Evolutionary conservation across 1,140 invertebrate genomes (phyloP), one percentile per base, ranked within the genome.

Genomic region (Drosophila ercepeae): DNA sequence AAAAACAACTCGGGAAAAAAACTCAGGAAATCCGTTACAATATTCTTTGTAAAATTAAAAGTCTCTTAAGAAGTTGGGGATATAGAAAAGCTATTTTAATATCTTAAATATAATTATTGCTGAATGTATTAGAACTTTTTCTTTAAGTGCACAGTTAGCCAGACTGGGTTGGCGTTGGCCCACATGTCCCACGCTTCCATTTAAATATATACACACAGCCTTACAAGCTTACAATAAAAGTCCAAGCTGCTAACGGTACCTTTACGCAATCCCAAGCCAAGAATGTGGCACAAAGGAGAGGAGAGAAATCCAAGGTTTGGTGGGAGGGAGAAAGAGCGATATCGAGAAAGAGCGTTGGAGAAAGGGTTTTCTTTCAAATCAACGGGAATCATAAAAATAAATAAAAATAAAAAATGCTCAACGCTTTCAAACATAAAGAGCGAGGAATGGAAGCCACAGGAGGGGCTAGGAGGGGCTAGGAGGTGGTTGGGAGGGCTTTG

Each of bases 121-220:
- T 32, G 29, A 32, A 32, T n/a, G 3, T n/a, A n/a, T n/a, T 7
- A 11, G 5, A 21, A 9, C n/a, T 13, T 32, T 57, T 32, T 29
- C 3, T 16, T 4, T 13, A 3, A 53, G 59, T 74, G 67, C 13
- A 36, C 1, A 9, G n/a, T 39, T 21, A 34, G 34, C 16, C 55
- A 29, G 21, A 61, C 27, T 74, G 44, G 58, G 55, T 69, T 44
- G 55, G 50, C 41, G 34, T 11, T 57, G 61, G 72, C 58, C 67
- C 67, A 69, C 72, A 86, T 84, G 82, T 84, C 81, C 81, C 82
- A 86, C 81, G 81, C 82, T 65, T 64, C 72, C 71, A 88, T 88
- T 86, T 86, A 74, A 82, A 86, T 81, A 76, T 81, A 76, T 75
- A 59, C 27, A 50, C 67, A 60, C 54, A 50, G 32, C 25, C 9